Percentiles rank a stretch among this genome's conserved stretches.
Evolutionary conservation across 2,888 invertebrate species (phyloP).

Genomic region (Trachelus troglodyta): DNA sequence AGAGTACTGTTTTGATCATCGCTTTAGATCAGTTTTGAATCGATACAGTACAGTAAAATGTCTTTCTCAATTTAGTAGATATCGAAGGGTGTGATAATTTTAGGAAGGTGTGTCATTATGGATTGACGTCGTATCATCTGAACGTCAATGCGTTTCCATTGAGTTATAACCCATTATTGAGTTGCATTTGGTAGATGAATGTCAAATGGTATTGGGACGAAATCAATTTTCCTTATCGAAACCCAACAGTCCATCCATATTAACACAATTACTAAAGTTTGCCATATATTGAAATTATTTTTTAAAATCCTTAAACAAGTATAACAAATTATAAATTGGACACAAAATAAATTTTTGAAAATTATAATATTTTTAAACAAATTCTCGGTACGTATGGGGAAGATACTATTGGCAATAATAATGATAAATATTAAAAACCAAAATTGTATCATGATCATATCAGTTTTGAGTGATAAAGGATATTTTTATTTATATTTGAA

Average conservation of each 20-base stretch:
- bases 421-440: too few species aligned
- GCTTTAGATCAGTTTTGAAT: not conserved
- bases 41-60: not conserved
- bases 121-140: constrained; percentile 56
- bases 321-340: too few species aligned
- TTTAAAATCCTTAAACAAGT: too few species aligned
- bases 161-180: constrained; percentile 24
- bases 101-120: constrained; percentile 44
- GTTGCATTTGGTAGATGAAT: not conserved
- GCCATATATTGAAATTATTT: too few species aligned
- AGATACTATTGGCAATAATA: too few species aligned
- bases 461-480: too few species aligned
- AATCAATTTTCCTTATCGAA: constrained; percentile 64
- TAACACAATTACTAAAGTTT: constrained; percentile 46
- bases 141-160: constrained; percentile 44
- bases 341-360: too few species aligned
- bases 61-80: not conserved
- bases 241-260: constrained; percentile 53
- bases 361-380: too few species aligned
- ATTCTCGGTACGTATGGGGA: too few species aligned
- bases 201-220: constrained; percentile 37
- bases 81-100: constrained; percentile 37
- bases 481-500: too few species aligned
- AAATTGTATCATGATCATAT: too few species aligned
- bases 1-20: too few species aligned